A percentile compares a stretch with the other conserved stretches of the same genome.
Evolutionary conservation across 2,888 invertebrate genomes (phyloP).

Genomic region (Ctena decussata): DNA sequence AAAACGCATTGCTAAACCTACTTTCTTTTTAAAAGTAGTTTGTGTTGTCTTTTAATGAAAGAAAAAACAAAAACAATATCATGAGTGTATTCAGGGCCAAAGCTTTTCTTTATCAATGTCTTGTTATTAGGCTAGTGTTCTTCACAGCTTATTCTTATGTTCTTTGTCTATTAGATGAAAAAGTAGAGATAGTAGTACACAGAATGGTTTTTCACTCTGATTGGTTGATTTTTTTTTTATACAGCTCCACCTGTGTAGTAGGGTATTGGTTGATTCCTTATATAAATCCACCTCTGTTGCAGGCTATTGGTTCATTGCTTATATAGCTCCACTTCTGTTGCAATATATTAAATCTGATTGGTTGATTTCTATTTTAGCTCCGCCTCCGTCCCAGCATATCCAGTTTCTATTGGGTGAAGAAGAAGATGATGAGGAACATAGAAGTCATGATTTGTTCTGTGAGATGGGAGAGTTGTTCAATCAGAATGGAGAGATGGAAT

Average conservation of each 20-base stretch:
- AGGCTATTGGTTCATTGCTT: neutral
- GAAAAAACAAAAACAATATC: neutral
- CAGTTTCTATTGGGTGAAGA: constrained; percentile 99
- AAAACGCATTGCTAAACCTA: too few species aligned
- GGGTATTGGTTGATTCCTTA: neutral
- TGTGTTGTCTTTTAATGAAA: neutral
- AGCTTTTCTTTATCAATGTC: too few species aligned
- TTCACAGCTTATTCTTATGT: neutral
- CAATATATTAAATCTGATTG: constrained; percentile 40
- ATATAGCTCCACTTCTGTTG: neutral
- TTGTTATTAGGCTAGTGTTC: too few species aligned
- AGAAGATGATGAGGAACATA: constrained; percentile 89
- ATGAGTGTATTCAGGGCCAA: too few species aligned
- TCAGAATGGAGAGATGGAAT: constrained; percentile 91
- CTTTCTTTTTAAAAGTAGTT: too few species aligned
- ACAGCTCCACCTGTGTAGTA: constrained; percentile 81
- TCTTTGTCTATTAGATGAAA: neutral
- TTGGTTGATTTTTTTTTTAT: constrained; percentile 50
- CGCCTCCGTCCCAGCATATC: constrained; percentile 95
- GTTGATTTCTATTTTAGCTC: constrained; percentile 64
- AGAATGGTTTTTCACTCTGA: constrained; percentile 1
- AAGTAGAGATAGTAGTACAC: neutral
- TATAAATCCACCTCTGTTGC: neutral
- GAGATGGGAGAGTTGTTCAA: constrained; percentile 97
- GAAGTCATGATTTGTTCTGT: constrained; percentile 96